These are phyloP conservation scores for Lasioglossum albipes DNA, from an alignment of 1,140 invertebrate species.

Conservation along the genomic window DNA sequence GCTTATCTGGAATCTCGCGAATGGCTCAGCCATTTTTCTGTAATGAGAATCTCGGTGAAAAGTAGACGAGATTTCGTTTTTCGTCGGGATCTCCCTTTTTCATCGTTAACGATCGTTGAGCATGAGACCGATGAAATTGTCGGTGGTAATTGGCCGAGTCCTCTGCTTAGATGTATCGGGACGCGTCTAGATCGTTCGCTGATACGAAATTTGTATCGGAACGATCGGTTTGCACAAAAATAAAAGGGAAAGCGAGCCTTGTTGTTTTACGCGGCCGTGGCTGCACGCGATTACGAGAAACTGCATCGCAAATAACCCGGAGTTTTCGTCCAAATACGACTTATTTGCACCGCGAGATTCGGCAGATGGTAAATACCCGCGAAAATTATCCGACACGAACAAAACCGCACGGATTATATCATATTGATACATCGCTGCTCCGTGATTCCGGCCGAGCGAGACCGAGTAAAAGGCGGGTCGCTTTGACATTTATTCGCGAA, in stretches of 20 bases:
- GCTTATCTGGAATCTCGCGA: constrained; percentile 17
- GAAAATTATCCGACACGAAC: not conserved
- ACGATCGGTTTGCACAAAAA: not conserved
- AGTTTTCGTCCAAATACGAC: too few species aligned
- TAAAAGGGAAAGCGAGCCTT: not conserved
- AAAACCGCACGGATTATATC: not conserved
- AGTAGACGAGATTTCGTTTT: not conserved
- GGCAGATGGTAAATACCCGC: not conserved
- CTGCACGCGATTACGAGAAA: not conserved
- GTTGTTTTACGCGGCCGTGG: not conserved
- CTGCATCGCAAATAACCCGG: not conserved
- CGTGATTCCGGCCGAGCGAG: not conserved
- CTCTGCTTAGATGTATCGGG: not conserved
- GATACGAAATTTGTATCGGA: not conserved
- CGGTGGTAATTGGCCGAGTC: not conserved
- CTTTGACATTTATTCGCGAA: constrained; percentile 26
- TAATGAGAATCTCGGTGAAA: constrained; percentile 1
- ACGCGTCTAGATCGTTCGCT: not conserved
- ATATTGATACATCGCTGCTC: not conserved
- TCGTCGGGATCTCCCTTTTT: not conserved
- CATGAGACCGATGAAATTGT: not conserved
- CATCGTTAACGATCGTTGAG: not conserved
- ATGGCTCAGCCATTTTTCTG: not conserved
- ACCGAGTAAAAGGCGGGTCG: constrained; percentile 1
- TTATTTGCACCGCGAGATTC: not conserved